These are phyloP conservation scores for Lepidochitona cinerea DNA, from an alignment of 2,888 invertebrate genomes.

Conservation along the genomic window DNA sequence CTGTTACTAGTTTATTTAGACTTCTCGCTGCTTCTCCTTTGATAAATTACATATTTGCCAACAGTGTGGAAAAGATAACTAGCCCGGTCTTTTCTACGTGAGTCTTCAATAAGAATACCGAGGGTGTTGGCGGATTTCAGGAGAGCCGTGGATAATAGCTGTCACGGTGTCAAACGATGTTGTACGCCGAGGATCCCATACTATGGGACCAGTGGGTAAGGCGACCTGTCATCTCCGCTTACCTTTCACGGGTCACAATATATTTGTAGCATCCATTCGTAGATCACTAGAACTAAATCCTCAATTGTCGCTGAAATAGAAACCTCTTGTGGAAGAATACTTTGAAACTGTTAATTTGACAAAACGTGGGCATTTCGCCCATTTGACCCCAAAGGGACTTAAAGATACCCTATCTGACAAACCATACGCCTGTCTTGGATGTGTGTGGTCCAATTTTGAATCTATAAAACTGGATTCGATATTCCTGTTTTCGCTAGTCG, in stretches of 20 bases:
- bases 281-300: no score
- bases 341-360: background rate
- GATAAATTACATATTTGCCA: constrained; percentile 6
- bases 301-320: no score
- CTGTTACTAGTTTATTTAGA: no score
- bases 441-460: background rate
- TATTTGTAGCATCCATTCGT: no score
- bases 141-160: background rate
- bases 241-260: no score
- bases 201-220: no score
- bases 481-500: no score
- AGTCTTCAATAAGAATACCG: background rate
- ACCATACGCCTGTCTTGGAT: background rate
- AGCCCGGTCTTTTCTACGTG: constrained; percentile 2
- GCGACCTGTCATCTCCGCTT: no score
- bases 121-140: constrained; percentile 2
- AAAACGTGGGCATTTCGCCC: background rate
- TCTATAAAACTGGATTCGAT: no score
- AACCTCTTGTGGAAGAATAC: no score
- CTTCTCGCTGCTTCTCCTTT: background rate
- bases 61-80: background rate
- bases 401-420: background rate
- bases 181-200: background rate
- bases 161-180: background rate
- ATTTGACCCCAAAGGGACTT: background rate